Conservation (phyloP, 2,113 vertebrate species). For the Cyrtonyx montezumae region DNA sequence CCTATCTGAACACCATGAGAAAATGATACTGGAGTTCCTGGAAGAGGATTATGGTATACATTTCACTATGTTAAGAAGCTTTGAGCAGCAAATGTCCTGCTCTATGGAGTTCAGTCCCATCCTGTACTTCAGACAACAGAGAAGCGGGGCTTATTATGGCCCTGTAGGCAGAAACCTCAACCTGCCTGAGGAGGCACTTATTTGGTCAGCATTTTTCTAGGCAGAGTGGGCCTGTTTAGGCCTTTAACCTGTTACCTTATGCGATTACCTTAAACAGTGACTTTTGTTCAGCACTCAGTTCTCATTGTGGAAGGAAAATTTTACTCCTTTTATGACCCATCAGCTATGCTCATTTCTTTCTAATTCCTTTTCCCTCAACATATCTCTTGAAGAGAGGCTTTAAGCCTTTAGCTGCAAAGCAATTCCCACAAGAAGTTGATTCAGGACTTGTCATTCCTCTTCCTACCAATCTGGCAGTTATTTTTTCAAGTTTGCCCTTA, state of each 20-base stretch:
- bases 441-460: not conserved
- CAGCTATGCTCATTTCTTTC: not conserved
- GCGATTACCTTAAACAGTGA: not conserved
- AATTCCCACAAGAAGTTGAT: not conserved
- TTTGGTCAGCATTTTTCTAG: not conserved
- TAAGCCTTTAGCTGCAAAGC: not conserved
- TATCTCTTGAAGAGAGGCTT: not conserved
- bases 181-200: not conserved
- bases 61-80: not conserved
- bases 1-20: not conserved
- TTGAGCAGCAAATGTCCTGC: fast-evolving
- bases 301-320: not conserved
- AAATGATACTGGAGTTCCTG: not conserved
- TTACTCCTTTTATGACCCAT: not conserved
- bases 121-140: not conserved
- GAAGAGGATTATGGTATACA: not conserved
- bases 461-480: not conserved
- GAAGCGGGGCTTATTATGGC: not conserved
- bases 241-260: not conserved
- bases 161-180: not conserved
- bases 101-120: not conserved
- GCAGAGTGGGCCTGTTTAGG: not conserved
- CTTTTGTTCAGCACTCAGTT: not conserved
- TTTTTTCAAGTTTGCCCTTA: not conserved
- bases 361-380: not conserved